phyloP scores from a whole-genome alignment of 2,888 invertebrate species.

The Drosophila cognata region DNA sequence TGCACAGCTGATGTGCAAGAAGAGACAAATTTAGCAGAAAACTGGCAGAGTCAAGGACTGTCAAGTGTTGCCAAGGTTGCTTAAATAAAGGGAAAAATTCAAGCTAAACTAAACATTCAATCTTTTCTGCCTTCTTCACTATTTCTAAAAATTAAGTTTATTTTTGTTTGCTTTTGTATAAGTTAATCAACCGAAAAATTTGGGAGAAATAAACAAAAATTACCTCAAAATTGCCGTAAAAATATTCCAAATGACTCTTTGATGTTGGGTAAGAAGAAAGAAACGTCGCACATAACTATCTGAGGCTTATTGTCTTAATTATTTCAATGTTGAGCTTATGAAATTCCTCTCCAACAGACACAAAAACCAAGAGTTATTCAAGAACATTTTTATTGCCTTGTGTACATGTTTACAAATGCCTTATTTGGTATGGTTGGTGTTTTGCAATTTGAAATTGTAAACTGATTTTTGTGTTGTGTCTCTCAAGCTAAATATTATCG shows the following conservation, averaged over 20 bases:
- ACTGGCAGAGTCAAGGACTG: too few relatives aligned
- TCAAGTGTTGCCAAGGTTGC: neutral
- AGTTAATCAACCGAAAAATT: neutral
- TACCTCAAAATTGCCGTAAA: neutral
- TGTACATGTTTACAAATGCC: neutral
- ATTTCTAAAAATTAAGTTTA: neutral
- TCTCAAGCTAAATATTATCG: conserved; percentile 1
- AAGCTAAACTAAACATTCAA: neutral
- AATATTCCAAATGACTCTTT: neutral
- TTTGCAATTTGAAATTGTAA: too few relatives aligned
- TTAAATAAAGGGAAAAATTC: too few relatives aligned
- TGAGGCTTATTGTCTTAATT: neutral
- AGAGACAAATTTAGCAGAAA: too few relatives aligned
- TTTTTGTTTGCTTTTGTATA: neutral
- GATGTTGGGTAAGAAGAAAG: neutral
- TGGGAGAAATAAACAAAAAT: neutral
- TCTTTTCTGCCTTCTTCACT: neutral
- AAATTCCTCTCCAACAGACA: neutral
- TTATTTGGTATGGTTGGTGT: neutral
- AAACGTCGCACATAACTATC: neutral
- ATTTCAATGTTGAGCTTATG: neutral
- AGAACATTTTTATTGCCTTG: neutral
- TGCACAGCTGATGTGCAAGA: neutral
- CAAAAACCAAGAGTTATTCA: neutral
- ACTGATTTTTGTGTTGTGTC: neutral